Evolutionary conservation across 2,888 invertebrate genomes (phyloP).

Genomic region (Habroteleia sp.): DNA sequence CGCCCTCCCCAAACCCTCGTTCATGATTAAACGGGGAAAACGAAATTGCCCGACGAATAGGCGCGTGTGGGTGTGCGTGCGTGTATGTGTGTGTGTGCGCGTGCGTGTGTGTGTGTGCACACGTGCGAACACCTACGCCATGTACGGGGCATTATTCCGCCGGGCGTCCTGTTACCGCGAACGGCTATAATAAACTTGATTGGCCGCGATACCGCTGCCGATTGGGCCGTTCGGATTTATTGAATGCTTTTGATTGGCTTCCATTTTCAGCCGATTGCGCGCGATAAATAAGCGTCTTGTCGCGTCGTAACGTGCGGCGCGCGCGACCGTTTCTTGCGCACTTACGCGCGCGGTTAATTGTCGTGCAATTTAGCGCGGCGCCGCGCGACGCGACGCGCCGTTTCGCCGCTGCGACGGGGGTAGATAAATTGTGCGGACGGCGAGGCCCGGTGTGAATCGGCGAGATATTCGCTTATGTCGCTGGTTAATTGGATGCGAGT

Average conservation of each 20-base stretch:
- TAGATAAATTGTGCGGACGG: no score
- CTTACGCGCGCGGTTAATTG: no score
- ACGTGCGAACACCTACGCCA: conserved; percentile 55
- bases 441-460: no score
- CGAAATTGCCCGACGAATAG: conserved; percentile 76
- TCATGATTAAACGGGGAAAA: conserved; percentile 78
- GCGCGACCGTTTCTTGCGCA: no score
- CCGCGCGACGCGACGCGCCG: no score
- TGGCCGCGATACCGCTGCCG: conserved; percentile 64
- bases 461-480: no score
- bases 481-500: no score
- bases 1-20: conserved; percentile 68
- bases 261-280: conserved; percentile 47
- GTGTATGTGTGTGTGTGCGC: conserved; percentile 1
- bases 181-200: conserved; percentile 65
- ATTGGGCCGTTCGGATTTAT: conserved; percentile 60
- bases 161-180: conserved; percentile 63
- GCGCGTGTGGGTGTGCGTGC: conserved; percentile 25
- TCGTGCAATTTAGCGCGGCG: no score
- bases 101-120: conserved; percentile 19
- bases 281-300: conserved; percentile 51
- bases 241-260: conserved; percentile 60
- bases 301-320: conserved; percentile 32
- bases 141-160: conserved; percentile 61
- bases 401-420: no score